Base-by-base conservation (phyloP, 2,797 vertebrate genomes). In the Rhabdomys pumilio region DNA sequence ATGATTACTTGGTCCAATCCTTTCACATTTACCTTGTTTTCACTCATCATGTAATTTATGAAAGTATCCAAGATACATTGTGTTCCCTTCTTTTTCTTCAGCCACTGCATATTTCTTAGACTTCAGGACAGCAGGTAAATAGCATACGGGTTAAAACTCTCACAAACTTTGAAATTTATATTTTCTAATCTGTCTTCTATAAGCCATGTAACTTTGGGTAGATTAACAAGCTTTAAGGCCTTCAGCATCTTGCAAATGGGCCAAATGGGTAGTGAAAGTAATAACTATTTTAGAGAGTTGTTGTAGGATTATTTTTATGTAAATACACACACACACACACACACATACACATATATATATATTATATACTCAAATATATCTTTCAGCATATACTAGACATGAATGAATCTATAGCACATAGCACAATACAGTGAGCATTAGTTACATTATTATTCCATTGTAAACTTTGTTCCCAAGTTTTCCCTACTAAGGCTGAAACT, bases 21-120 rank as follows among this genome's bases (percentile, higher is more conserved):
- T 92, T 96, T 91, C 53, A 57, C 77, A 72, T 96, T 84, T 86
- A 69, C 95, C 88, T 44, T 82, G 0, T 96, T 94, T 84, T 95
- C 59, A 84, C 94, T 96, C 84, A 84, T 91, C 80, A 95, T 75
- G 83, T 96, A 90, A 93, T 82, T 89, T 26, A 31, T 57, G 34
- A 83, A 81, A 65, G 44, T 3, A 50, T 5, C 38, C 72, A 77
- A 95, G 61, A 50, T 63, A 53, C 22, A 73, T 50, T n/a, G 31
- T 69, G 29, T 24, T 34, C 92, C 31, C 79, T 83, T 44, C 53
- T 41, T 91, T 50, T 57, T 41, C 24, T 81, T 44, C 26, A 11
- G 0, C n/a, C 22, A 83, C n/a, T 89, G 69, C 80, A 82, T 73
- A 47, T 76, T 94, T 67, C 72, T 9, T 31, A 31, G 57, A 34